Conservation (phyloP, 2,797 vertebrate species). For the Gephyroberyx darwinii region DNA sequence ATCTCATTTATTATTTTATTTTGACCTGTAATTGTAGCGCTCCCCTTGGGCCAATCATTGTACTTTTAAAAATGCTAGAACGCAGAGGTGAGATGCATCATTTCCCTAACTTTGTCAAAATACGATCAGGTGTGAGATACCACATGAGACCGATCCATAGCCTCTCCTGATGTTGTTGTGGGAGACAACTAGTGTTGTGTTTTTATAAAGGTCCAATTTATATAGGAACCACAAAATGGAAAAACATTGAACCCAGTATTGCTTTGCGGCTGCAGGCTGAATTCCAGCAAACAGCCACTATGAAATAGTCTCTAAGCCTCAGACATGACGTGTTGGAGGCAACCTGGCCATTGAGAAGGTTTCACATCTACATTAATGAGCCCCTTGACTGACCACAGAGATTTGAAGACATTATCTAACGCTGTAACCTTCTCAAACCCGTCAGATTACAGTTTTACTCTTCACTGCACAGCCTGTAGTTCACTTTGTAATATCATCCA, state of each 20-base stretch:
- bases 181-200: conserved; percentile 11
- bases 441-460: conserved; percentile 52
- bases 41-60: no score
- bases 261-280: conserved; percentile 22
- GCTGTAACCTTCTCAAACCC: conserved; percentile 52
- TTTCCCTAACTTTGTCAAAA: no score
- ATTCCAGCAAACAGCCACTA: conserved; percentile 49
- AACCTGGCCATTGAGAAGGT: conserved; percentile 54
- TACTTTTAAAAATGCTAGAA: no score
- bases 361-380: conserved; percentile 72
- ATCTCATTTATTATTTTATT: no score
- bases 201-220: conserved; percentile 37
- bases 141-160: conserved; percentile 21
- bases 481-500: conserved; percentile 60
- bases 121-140: neutral
- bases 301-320: conserved; percentile 57
- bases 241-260: conserved; percentile 17
- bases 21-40: no score
- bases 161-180: conserved; percentile 16
- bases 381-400: conserved; percentile 68
- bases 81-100: no score
- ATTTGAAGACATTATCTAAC: conserved; percentile 77
- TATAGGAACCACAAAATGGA: conserved; percentile 38
- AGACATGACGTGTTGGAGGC: conserved; percentile 71
- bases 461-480: conserved; percentile 46